Evolutionary conservation across 2,113 vertebrate genomes (phyloP).

Genomic region (Cheirogaleus medius): DNA sequence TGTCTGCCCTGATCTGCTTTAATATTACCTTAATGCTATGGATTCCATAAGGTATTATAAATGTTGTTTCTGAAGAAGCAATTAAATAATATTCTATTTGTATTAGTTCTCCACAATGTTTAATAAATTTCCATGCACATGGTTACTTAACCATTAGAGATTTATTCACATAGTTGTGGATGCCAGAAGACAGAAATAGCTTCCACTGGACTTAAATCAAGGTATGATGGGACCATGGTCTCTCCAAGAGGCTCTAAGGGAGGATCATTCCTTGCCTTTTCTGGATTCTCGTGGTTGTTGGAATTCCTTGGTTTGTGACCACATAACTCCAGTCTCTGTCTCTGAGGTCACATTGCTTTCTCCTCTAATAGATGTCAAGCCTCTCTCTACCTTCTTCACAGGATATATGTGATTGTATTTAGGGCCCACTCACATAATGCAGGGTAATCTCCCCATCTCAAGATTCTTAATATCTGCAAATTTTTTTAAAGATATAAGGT

Average conservation of each 20-base stretch:
- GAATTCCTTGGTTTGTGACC: background rate
- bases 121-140: background rate
- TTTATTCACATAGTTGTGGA: background rate
- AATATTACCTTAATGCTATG: background rate
- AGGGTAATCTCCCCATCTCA: background rate
- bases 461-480: background rate
- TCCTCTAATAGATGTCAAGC: background rate
- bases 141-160: background rate
- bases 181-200: background rate
- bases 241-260: background rate
- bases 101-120: background rate
- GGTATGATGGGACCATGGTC: fast-evolving
- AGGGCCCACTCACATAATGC: background rate
- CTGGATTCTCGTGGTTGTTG: background rate
- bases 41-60: background rate
- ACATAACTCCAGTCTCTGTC: background rate
- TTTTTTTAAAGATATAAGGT: background rate
- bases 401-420: background rate
- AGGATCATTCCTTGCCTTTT: background rate
- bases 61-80: background rate
- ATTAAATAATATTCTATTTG: background rate
- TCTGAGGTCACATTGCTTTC: background rate
- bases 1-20: background rate
- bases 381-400: background rate
- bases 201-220: background rate